Base-by-base conservation (phyloP, 2,797 vertebrate species). In the Premnoplex brunnescens region DNA sequence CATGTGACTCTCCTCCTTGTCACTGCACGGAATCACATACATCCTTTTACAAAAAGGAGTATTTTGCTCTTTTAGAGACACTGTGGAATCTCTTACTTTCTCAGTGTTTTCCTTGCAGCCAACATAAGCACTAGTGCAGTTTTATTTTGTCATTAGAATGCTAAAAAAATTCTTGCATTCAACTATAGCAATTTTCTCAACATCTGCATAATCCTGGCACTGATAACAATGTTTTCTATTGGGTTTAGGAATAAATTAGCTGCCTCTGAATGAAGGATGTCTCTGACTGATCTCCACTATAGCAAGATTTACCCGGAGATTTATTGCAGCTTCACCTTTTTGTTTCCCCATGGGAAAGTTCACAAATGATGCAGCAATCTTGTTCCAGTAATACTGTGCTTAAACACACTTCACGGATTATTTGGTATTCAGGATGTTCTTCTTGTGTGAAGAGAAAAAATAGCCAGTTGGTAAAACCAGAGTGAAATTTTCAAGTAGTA, bases 291-390 rank as follows among this genome's bases (percentile, higher is more conserved):
- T 97, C 93, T 95, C 75, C 69, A 84, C 74, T 93, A 75, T 49
- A 85, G 78, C 72, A 91, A 95, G 85, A 95, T 94, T 95, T 97
- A 96, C 85, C 93, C 96, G 91, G 69, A 97, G 94, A 97, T 96
- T 96, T 96, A 96, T 96, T 93, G 55, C 93, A 91, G 66, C 78
- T 95, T 97, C 6, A 62, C 54, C 74, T 89, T 96, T 96, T 96
- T 87, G 82, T 95, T 94, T 97, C 91, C 95, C 93, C 93, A 91
- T 91, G 96, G 96, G 95, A 93, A 96, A 93, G 78, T 89, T 97
- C 87, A 79, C 90, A 97, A 96, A 96, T 79, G 91, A 93, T 97
- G 96, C 87, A 83, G 97, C 94, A 93, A 96, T 97, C 96, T 95
- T 95, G 85, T 95, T 96, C 75, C 83, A 80, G 89, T 94, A 95